Evolutionary conservation across 1,140 invertebrate species (phyloP).

Genomic region (Acromyrmex charruanus): DNA sequence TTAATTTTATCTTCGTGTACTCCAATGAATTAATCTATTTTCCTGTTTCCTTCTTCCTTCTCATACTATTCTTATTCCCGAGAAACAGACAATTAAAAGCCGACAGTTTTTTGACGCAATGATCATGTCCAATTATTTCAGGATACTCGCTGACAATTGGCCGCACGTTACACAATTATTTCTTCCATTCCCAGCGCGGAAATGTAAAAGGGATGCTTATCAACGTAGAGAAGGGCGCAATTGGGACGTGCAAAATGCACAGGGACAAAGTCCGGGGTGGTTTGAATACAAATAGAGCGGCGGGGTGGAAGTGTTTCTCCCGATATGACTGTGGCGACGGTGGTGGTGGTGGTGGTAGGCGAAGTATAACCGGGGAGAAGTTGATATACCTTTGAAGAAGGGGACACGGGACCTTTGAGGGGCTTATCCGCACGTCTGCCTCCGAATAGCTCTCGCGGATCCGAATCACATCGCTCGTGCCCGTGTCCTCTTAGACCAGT

Average conservation of each 20-base stretch:
- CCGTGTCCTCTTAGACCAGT: constrained; percentile 60
- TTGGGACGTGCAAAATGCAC: constrained; percentile 52
- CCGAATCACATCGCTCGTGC: constrained; percentile 58
- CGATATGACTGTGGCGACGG: constrained; percentile 37
- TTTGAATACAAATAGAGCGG: constrained; percentile 68
- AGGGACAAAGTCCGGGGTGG: constrained; percentile 46
- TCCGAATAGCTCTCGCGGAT: constrained; percentile 64
- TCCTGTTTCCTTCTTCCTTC: background rate
- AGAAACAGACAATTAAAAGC: background rate
- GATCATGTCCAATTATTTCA: constrained; percentile 17
- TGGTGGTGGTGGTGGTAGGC: constrained; percentile 31
- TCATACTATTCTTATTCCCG: background rate
- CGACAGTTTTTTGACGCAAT: background rate
- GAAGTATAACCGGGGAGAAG: constrained; percentile 61
- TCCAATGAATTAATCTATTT: background rate
- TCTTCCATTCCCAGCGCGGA: constrained; percentile 20
- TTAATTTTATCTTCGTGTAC: background rate
- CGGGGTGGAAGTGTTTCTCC: constrained; percentile 50
- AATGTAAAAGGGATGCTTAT: constrained; percentile 55
- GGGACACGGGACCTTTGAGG: constrained; percentile 67
- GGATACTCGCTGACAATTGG: constrained; percentile 18
- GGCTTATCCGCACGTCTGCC: constrained; percentile 71
- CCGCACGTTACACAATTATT: constrained; percentile 57
- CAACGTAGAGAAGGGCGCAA: constrained; percentile 30
- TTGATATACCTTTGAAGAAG: constrained; percentile 66